Base-by-base conservation (phyloP, 2,888 invertebrate species). In the Cephonodes hylas region DNA sequence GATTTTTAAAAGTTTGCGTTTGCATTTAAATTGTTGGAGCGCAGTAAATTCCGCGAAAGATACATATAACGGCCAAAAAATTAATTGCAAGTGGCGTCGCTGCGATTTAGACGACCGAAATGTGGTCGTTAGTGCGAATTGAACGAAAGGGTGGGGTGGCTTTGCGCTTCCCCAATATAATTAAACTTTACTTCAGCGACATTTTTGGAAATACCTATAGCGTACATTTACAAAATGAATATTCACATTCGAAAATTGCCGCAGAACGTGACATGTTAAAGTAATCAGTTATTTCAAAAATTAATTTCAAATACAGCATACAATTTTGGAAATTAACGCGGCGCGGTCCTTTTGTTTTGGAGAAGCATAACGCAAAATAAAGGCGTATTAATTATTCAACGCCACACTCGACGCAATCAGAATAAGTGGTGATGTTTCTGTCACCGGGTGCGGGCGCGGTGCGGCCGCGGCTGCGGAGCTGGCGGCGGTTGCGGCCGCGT, bases 361-460 rank as follows among this genome's bases (percentile, higher is more conserved):
- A 72, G 75, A 76, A 81, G 83, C 80, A 83, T 83, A 79, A 84
- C 85, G 79, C 81, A 84, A 89, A 91, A 90, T 90, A 88, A 89
- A 89, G 88, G 86, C 87, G 80, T 88, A 91, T 92, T 92, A 92
- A 92, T 92, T 91, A 92, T 92, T 92, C 91, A 86, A 84, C 84
- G 84, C 91, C 92, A 91, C 89, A 92, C 92, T 92, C 92, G 86
- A 81, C 86, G 89, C 91, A 92, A 92, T 92, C 92, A 90, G 89
- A 92, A 92, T 87, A 88, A 92, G 92, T 92, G 92, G 82, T 89
- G 91, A 92, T 92, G 92, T 92, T 91, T 86, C 88, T 92, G 92
- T 92, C 91, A 92, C 86, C 85, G 81, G 79, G 76, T 77, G 80
- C 78, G 77, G 80, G 68, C 66, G 71, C 69, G 69, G 60, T 60